Percentiles rank a stretch among this genome's conserved stretches.
phyloP scores from a whole-genome alignment of 2,113 vertebrate species.

The Cariama cristata region DNA sequence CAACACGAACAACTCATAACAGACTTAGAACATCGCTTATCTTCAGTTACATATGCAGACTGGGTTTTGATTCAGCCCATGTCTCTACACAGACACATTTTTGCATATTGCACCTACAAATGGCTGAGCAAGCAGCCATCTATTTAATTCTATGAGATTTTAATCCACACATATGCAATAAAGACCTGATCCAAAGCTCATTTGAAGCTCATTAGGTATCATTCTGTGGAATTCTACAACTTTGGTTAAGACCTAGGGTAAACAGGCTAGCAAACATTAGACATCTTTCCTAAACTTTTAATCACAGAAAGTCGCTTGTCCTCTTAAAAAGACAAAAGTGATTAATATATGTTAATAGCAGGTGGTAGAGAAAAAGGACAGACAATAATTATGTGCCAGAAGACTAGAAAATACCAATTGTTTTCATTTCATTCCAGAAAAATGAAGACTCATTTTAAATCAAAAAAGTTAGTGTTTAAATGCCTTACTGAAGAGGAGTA shows the following conservation, averaged over 20 bases:
- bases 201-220: neutral
- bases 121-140: constrained; percentile 34
- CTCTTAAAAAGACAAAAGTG: neutral
- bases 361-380: neutral
- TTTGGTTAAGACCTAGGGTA: neutral
- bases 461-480: neutral
- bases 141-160: neutral
- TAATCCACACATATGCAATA: neutral
- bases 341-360: neutral
- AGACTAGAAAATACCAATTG: neutral
- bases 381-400: neutral
- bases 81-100: constrained; percentile 20
- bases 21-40: constrained; percentile 16
- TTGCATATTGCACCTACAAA: constrained; percentile 46
- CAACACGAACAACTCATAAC: constrained; percentile 42
- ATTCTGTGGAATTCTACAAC: neutral
- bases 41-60: constrained; percentile 15
- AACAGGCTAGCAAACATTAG: neutral
- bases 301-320: neutral
- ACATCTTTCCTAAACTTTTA: neutral
- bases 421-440: constrained; percentile 67
- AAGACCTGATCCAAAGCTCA: neutral
- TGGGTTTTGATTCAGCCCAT: constrained; percentile 39
- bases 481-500: constrained; percentile 84
- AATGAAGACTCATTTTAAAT: constrained; percentile 51